A percentile compares a stretch with the other conserved stretches of the same genome.
Evolutionary conservation across 2,113 vertebrate species (phyloP).

Genomic region (Thryonomys swinderianus): DNA sequence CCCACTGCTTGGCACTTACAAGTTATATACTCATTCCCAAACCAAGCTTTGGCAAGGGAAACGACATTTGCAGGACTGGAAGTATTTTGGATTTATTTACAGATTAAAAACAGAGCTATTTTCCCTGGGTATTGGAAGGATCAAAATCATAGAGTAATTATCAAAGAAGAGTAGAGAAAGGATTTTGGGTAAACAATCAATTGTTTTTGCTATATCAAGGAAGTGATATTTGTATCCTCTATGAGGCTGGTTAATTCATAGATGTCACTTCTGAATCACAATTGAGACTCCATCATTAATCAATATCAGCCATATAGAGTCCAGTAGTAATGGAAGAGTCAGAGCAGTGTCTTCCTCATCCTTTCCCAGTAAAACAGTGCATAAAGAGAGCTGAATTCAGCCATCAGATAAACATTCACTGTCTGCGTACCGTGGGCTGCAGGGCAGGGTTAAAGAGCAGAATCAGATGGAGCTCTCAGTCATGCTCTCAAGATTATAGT

Average conservation of each 20-base stretch:
- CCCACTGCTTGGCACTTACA: too few species aligned
- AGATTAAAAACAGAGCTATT: neutral
- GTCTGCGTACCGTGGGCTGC: neutral
- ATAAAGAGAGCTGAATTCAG: neutral
- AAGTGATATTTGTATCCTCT: neutral
- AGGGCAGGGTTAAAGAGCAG: neutral
- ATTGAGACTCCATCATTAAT: neutral
- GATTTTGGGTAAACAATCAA: neutral
- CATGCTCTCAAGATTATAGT: neutral
- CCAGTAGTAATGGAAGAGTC: neutral
- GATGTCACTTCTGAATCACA: slow-evolving; percentile 1
- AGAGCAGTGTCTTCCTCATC: neutral
- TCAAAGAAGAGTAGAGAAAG: neutral
- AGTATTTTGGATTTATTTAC: neutral
- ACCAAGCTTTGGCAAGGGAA: neutral
- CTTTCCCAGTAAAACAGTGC: neutral
- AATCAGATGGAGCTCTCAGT: neutral
- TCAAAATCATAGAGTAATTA: neutral
- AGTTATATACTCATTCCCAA: neutral
- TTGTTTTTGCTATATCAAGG: neutral
- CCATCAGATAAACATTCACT: neutral
- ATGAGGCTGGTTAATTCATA: neutral
- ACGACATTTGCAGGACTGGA: neutral
- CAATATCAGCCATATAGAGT: neutral
- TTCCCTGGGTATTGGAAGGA: neutral